A percentile compares a stretch with the other conserved stretches of the same genome.
phyloP scores from a whole-genome alignment of 2,113 vertebrate species.

The Corythoichthys haematopterus region DNA sequence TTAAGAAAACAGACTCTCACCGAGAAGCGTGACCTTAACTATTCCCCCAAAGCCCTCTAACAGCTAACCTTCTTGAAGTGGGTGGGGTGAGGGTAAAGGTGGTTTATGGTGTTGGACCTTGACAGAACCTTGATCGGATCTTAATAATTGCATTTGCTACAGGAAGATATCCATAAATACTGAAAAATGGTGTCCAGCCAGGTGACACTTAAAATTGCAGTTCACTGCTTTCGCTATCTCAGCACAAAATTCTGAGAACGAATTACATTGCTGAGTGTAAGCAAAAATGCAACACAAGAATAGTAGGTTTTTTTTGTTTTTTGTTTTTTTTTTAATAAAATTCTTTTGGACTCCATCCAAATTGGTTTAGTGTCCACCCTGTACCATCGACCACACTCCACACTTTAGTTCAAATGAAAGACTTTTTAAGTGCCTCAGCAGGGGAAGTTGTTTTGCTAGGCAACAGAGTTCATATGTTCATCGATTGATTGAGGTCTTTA shows the following conservation, averaged over 20 bases:
- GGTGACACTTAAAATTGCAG: background rate
- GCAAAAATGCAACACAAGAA: background rate
- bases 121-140: background rate
- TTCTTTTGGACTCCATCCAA: background rate
- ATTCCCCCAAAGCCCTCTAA: slow-evolving; percentile 15
- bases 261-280: background rate
- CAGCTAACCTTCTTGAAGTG: slow-evolving; percentile 11
- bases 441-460: background rate
- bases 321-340: background rate
- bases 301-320: background rate
- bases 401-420: background rate
- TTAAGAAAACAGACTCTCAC: slow-evolving; percentile 39
- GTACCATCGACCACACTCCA: background rate
- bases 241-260: background rate
- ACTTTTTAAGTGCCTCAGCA: background rate
- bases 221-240: background rate
- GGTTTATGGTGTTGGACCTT: background rate
- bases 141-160: background rate
- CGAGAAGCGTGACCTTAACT: slow-evolving; percentile 21
- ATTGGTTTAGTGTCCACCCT: background rate
- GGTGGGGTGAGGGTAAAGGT: background rate
- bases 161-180: background rate
- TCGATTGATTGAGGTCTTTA: background rate
- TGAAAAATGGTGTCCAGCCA: background rate
- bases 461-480: background rate